Conservation (phyloP, 2,888 invertebrate species). For the Stratiomys singularior region DNA sequence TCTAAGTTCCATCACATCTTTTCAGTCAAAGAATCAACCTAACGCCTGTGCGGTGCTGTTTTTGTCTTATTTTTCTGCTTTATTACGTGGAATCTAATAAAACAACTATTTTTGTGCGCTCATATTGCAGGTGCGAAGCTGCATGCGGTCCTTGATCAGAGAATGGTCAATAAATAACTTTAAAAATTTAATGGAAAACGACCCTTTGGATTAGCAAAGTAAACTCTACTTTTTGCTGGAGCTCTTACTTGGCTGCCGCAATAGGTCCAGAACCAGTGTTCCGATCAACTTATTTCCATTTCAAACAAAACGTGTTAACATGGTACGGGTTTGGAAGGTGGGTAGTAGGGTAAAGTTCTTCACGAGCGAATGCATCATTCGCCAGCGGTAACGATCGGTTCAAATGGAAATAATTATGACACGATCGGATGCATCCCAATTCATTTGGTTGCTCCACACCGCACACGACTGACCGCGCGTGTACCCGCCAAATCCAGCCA, state of each 20-base stretch:
- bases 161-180: too few relatives aligned
- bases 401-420: slow-evolving; percentile 43
- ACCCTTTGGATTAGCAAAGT: background rate
- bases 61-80: too few relatives aligned
- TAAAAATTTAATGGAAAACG: background rate
- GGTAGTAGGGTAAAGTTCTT: slow-evolving; percentile 21
- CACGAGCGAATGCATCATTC: slow-evolving; percentile 34
- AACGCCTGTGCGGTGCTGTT: too few relatives aligned
- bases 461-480: slow-evolving; percentile 49
- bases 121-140: too few relatives aligned
- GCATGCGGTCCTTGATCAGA: too few relatives aligned
- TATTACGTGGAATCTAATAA: too few relatives aligned
- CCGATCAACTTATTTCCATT: background rate
- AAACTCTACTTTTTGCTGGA: too few relatives aligned
- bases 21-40: too few relatives aligned
- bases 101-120: too few relatives aligned
- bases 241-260: background rate
- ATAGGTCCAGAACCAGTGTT: background rate
- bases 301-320: background rate
- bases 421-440: slow-evolving; percentile 45
- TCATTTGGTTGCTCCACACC: slow-evolving; percentile 44
- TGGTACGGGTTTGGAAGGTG: background rate
- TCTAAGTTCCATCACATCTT: too few relatives aligned
- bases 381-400: slow-evolving; percentile 30
- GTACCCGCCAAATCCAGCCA: slow-evolving; percentile 54